Base-by-base conservation (phyloP, 2,113 vertebrate genomes). In the Eleginops maclovinus region DNA sequence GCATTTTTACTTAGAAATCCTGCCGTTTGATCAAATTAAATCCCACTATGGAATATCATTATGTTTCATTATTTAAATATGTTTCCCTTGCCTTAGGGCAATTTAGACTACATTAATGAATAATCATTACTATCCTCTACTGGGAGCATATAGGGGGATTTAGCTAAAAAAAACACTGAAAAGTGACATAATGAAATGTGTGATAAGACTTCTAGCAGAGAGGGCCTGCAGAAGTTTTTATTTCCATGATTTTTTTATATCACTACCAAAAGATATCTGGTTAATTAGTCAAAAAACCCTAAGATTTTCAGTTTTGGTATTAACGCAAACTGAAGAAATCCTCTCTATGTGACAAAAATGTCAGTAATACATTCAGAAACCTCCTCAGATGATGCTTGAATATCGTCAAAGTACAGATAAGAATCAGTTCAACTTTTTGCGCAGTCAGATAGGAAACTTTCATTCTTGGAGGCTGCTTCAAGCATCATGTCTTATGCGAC, bases 31-130 rank as follows among this genome's bases (percentile, higher is more conserved):
- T 24, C 63, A 68, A 21, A 88, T 62, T 49, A 84, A 79, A 76
- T 84, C 68, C 66, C 36, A 82, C 82, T 76, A 67, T 77, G 54
- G 62, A 76, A 67, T 69, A 82, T 63, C 16, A 58, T 22, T 54
- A 71, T 63, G 78, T 87, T 87, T 75, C 71, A 89, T 83, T 83
- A 87, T 86, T 87, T 49, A 86, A 84, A 82, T 88, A 67, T 53
- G 54, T 70, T 67, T 76, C 19, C 13, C 2, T 67, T 67, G 67
- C 83, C 74, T 21, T 40, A 54, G 80, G 77, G 73, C 36, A 74
- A 51, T 61, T 77, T 63, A 61, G 36, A 28, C 28, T 74, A 68
- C 46, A 83, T 75, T 69, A 83, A 77, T 78, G 63, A 81, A 85
- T 85, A 81, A 71, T 66, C 67, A 85, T 77, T 31, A 54, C 17